Evolutionary conservation across 2,113 vertebrate species (phyloP).

Genomic region (Danionella cerebrum): DNA sequence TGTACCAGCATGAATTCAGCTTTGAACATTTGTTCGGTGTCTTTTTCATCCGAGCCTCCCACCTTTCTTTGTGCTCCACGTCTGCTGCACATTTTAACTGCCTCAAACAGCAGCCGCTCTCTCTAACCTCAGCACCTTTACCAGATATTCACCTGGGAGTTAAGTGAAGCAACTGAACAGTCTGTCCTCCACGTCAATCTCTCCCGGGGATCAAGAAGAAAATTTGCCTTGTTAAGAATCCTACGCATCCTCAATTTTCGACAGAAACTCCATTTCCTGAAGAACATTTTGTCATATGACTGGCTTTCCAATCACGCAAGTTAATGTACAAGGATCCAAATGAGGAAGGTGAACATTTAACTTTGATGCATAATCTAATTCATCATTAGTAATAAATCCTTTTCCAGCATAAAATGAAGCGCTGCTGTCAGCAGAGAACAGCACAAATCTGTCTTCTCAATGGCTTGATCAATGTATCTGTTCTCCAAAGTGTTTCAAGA

Average conservation of each 20-base stretch:
- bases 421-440: conserved; percentile 7
- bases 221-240: neutral
- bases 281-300: neutral
- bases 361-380: neutral
- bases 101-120: conserved; percentile 3
- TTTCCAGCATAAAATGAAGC: neutral
- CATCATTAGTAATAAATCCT: neutral
- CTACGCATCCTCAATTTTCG: neutral
- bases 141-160: conserved; percentile 23
- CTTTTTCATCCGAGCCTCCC: neutral
- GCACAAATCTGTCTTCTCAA: conserved; percentile 28
- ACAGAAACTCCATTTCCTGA: neutral
- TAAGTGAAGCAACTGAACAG: neutral
- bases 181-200: neutral
- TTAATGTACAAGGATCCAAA: no score
- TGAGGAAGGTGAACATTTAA: no score
- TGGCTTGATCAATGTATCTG: conserved; percentile 25
- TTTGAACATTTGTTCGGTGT: neutral
- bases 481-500: conserved; percentile 25
- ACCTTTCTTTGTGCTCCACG: neutral
- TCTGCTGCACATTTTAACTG: conserved; percentile 18
- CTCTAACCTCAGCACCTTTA: conserved; percentile 34
- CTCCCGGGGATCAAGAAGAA: neutral
- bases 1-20: conserved; percentile 29
- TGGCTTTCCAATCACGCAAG: neutral